These are phyloP conservation scores for Orcinus orca DNA, from an alignment of 2,113 vertebrate species.

Conservation along the genomic window DNA sequence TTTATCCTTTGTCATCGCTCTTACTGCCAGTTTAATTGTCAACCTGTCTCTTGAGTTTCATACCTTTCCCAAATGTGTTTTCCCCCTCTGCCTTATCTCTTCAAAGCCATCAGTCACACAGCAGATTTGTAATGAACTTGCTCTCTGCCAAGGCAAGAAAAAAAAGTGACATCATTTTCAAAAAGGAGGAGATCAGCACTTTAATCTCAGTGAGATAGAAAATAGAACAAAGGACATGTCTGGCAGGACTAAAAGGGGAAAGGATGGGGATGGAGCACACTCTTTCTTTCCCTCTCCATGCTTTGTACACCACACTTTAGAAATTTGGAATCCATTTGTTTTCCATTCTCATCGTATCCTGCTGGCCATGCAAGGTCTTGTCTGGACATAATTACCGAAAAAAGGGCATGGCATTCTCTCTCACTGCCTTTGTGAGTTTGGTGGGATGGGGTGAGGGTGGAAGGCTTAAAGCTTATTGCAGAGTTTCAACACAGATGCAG, in stretches of 20 bases:
- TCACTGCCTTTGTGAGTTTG: not conserved
- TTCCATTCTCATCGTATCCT: not conserved
- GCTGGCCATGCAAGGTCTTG: not conserved
- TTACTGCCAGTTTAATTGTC: constrained; percentile 56
- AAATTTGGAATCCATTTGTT: constrained; percentile 64
- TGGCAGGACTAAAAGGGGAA: constrained; percentile 24
- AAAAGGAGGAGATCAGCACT: constrained; percentile 59
- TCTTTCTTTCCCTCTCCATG: not conserved
- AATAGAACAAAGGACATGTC: constrained; percentile 62
- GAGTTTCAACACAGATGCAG: not conserved
- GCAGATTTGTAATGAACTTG: constrained; percentile 67
- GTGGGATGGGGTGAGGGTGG: not conserved
- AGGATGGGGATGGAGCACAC: not conserved
- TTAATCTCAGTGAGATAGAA: constrained; percentile 68
- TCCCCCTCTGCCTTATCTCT: constrained; percentile 47
- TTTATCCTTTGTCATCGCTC: not conserved
- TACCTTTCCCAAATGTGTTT: constrained; percentile 55
- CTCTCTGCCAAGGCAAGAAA: constrained; percentile 57
- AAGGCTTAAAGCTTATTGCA: not conserved
- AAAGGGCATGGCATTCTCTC: not conserved
- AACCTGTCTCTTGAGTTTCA: constrained; percentile 63
- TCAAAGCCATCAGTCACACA: constrained; percentile 70
- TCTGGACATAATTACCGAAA: constrained; percentile 55
- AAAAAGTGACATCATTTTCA: constrained; percentile 72
- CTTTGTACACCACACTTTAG: not conserved